Evolutionary conservation across 2,797 vertebrate genomes (phyloP), one percentile per base, ranked within the genome.

Genomic region (Avahi laniger): DNA sequence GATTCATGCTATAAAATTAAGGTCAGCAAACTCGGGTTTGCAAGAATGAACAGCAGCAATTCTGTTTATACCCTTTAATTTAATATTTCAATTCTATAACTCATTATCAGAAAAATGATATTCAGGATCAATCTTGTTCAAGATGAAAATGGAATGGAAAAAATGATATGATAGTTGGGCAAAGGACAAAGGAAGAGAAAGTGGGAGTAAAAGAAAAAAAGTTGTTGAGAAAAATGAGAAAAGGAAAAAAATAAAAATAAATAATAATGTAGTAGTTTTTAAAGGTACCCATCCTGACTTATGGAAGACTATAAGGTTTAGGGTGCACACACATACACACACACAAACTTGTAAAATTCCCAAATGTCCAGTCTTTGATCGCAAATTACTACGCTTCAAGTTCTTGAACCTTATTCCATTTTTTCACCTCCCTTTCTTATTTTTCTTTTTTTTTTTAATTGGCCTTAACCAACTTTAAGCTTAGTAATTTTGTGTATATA

Each of bases 1-100:
- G 72, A 95, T 84, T 81, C 91, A 82, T 61, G 78, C 69, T 81
- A 35, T 65, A 91, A 94, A 92, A 76, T 89, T 95, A 96, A 96
- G 93, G 93, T 93, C 93, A 93, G 72, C 54, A 95, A 95, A 96
- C 82, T 86, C 81, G 50, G 54, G 54, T 95, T 89, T 96, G 52
- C 50, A 93, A 22, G 43, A 72, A 22, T 41, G 26, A 89, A 87
- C 14, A 70, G 18, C 24, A 94, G 73, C 26, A 84, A 57, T 87
- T 93, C 28, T 85, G 7, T 52, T 82, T 48, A 65, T 81, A 85
- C 4, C 15, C 46, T 28, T 80, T n/a, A 41, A 41, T 48, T 93
- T 86, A 63, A 38, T 59, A 14, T 82, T 70, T 89, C 54, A 82
- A 73, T 86, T 94, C 65, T 73, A 28, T 86, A 93, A 63, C 13